Base-by-base conservation (phyloP, 2,797 vertebrate species). In the Pipistrellus pygmaeus region DNA sequence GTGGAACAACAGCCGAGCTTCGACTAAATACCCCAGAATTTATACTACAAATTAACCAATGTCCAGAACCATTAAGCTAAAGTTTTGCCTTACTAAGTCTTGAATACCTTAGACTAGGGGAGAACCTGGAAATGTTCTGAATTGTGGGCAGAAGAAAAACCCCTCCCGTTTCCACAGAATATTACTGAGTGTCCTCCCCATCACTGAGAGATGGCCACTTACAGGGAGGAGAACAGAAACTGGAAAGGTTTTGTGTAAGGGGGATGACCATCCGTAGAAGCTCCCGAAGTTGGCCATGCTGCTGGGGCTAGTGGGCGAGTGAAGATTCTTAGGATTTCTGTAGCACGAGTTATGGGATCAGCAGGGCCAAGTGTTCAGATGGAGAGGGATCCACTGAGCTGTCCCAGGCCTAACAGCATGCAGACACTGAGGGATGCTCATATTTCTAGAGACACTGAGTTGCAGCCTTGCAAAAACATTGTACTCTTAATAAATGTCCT, bases 61-160 rank as follows among this genome's bases (percentile, higher is more conserved):
- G 2, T n/a, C 76, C 3, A 93, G 72, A 93, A 38, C 17, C 80
- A 9, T 51, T 27, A 53, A 30, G 23, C 17, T 88, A 55, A 77
- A 89, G 46, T 75, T 80, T 12, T 23, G 44, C 14, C 48, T 68
- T 53, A 93, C 20, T 81, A n/a, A 88, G n/a, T 21, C 90, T 18
- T 64, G 32, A 44, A 69, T 60, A 90, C 80, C 69, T 90, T 21
- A 81, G 3, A 72, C 25, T n/a, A 77, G 21, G 44, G n/a, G 53
- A 88, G 85, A 85, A 78, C 2, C 21, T 92, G 27, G 71, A 86
- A 93, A 35, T 83, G 78, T 41, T 81, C 53, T 68, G 72, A 73
- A 91, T 57, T 88, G 69, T 2, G 35, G 23, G 23, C 6, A 27
- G 53, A 18, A 21, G 17, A 73, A 62, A 85, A 48, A 38, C 1